These are phyloP conservation scores for Helleia helle DNA, from an alignment of 2,888 invertebrate genomes.

Conservation along the genomic window DNA sequence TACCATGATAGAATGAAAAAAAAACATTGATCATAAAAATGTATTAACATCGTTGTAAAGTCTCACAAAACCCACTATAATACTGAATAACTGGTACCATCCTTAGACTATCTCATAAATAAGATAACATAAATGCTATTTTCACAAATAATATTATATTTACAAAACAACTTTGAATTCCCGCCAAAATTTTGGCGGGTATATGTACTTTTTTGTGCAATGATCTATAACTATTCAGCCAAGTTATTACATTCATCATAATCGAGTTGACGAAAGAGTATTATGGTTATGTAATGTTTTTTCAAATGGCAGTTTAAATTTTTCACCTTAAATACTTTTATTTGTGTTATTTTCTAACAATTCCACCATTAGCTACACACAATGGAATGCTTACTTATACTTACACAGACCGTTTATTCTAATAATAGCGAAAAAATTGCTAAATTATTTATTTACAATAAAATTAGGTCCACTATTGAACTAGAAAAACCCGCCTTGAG, in stretches of 20 bases:
- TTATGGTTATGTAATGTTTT: no score
- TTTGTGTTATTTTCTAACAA: constrained; percentile 32
- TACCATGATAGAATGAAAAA: constrained; percentile 40
- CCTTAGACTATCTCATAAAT: constrained; percentile 30
- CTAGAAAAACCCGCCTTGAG: constrained; percentile 32
- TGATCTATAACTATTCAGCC: constrained; percentile 10
- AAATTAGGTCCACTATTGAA: constrained; percentile 31
- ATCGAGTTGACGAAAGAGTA: constrained; percentile 5
- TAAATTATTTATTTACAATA: constrained; percentile 37
- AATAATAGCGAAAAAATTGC: constrained; percentile 17
- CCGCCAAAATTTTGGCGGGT: constrained; percentile 10
- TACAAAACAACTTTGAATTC: constrained; percentile 11
- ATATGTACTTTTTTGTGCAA: constrained; percentile 9
- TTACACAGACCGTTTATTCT: constrained; percentile 21
- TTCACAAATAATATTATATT: constrained; percentile 9
- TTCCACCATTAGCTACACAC: constrained; percentile 39
- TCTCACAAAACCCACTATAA: constrained; percentile 63
- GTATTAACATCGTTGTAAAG: constrained; percentile 66
- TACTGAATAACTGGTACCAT: constrained; percentile 64
- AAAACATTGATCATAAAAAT: constrained; percentile 36
- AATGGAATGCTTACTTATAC: constrained; percentile 54
- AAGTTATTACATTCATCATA: constrained; percentile 4
- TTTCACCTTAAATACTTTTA: constrained; percentile 42
- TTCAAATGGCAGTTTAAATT: constrained; percentile 38
- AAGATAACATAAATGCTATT: constrained; percentile 8